These are phyloP conservation scores for Echinops telfairi DNA, from an alignment of 2,113 vertebrate species.

Conservation along the genomic window DNA sequence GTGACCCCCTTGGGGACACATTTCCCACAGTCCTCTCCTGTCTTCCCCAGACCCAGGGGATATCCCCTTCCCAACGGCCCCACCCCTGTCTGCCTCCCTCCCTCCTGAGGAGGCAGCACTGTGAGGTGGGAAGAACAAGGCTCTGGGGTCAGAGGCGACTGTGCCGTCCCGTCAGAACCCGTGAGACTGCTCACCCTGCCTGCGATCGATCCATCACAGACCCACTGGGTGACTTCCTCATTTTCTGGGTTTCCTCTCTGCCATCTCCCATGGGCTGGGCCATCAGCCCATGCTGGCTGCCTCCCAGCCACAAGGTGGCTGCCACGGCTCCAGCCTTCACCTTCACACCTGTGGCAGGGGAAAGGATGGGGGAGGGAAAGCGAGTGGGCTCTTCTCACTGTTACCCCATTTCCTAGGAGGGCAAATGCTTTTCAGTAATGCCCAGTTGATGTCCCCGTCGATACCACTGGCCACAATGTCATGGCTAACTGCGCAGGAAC, in stretches of 20 bases:
- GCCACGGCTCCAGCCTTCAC: neutral
- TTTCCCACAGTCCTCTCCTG: neutral
- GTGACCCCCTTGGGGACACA: fast-evolving
- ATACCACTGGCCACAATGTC: neutral
- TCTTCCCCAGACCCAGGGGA: neutral
- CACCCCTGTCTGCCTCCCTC: neutral
- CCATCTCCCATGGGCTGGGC: neutral
- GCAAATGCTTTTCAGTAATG: neutral
- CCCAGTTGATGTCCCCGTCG: neutral
- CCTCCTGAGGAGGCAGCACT: neutral
- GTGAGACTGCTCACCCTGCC: neutral
- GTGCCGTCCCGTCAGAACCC: too few relatives aligned
- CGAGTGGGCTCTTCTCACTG: neutral
- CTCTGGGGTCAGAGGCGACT: neutral
- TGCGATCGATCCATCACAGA: too few relatives aligned
- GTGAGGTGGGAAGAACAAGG: too few relatives aligned
- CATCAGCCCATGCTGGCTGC: neutral
- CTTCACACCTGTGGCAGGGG: neutral
- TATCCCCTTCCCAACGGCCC: neutral
- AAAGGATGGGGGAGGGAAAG: neutral
- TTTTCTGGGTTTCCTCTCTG: neutral
- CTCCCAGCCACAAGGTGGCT: neutral
- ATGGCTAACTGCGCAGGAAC: neutral
- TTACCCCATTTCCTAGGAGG: neutral
- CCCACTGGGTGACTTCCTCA: too few relatives aligned